phyloP scores from a whole-genome alignment of 1,140 invertebrate species.

The Coelopa frigida region DNA sequence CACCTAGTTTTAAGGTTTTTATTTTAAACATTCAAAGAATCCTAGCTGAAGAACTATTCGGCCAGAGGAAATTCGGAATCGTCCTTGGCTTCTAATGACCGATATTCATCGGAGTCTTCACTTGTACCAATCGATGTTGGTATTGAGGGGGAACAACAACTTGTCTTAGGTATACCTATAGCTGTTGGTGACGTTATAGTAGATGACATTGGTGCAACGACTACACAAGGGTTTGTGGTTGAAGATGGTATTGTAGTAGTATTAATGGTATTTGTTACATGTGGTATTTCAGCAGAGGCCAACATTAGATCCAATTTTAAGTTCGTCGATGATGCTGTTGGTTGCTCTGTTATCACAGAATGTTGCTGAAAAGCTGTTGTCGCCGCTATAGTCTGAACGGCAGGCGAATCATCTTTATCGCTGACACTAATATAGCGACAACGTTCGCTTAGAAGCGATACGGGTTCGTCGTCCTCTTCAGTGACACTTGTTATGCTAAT shows the following conservation, averaged over 20 bases:
- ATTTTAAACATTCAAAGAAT: slow-evolving; percentile 4
- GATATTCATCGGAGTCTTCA: slow-evolving; percentile 44
- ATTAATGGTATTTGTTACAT: slow-evolving; percentile 28
- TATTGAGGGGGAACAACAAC: slow-evolving; percentile 5
- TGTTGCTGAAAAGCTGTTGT: slow-evolving; percentile 30
- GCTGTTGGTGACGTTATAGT: not conserved
- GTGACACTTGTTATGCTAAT: slow-evolving; percentile 38
- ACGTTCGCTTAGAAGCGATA: slow-evolving; percentile 32
- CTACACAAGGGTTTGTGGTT: slow-evolving; percentile 1
- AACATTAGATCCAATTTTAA: slow-evolving; percentile 38
- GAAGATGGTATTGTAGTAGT: slow-evolving; percentile 18
- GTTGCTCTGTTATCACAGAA: slow-evolving; percentile 45
- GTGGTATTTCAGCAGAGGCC: slow-evolving; percentile 35
- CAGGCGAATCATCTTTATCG: slow-evolving; percentile 31
- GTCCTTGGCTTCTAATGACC: slow-evolving; percentile 40
- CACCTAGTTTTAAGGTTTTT: slow-evolving; percentile 1
- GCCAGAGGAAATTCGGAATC: slow-evolving; percentile 32
- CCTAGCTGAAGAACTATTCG: slow-evolving; percentile 25
- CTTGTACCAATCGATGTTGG: slow-evolving; percentile 23
- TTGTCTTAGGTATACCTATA: not conserved
- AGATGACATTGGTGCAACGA: not conserved
- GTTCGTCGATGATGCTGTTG: slow-evolving; percentile 36
- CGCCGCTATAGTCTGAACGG: slow-evolving; percentile 5
- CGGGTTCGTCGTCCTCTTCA: slow-evolving; percentile 37
- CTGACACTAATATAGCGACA: slow-evolving; percentile 39